Conservation (phyloP, 1,140 invertebrate genomes). For the Hypothenemus hampei region DNA sequence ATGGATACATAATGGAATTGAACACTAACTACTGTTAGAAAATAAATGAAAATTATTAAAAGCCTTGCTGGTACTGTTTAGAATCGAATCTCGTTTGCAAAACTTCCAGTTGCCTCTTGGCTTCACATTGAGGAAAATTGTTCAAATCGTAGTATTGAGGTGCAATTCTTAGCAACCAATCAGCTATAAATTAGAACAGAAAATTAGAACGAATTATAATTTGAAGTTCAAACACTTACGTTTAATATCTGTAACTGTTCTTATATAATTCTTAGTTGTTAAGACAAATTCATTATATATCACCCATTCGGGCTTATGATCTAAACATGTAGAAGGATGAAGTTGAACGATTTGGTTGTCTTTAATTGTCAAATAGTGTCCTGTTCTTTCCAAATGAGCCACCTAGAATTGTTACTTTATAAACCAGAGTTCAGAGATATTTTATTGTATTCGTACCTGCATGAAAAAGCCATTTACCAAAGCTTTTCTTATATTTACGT, state of each 20-base stretch:
- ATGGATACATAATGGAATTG: neutral
- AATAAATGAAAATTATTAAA: constrained; percentile 48
- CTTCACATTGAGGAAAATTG: constrained; percentile 98
- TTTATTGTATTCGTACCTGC: constrained; percentile 67
- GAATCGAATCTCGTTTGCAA: constrained; percentile 79
- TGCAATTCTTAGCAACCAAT: constrained; percentile 91
- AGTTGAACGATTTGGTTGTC: constrained; percentile 99
- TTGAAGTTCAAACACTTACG: no score
- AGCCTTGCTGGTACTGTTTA: constrained; percentile 81
- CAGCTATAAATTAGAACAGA: constrained; percentile 68
- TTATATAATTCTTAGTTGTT: constrained; percentile 99
- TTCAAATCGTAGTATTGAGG: constrained; percentile 97
- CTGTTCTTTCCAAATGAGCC: constrained; percentile 90
- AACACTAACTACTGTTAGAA: neutral
- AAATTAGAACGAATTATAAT: constrained; percentile 22
- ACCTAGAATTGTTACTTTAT: constrained; percentile 54
- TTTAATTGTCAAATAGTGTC: constrained; percentile 97
- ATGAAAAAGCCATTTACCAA: constrained; percentile 98
- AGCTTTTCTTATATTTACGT: constrained; percentile 97
- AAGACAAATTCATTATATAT: constrained; percentile 99
- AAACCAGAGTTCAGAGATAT: neutral
- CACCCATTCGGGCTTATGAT: constrained; percentile 99
- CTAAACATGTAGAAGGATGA: constrained; percentile 96
- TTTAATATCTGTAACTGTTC: constrained; percentile 98
- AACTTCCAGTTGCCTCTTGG: constrained; percentile 85